Base-by-base conservation (phyloP, 2,888 invertebrate genomes). In the Drosophila nr. perissopoda region DNA sequence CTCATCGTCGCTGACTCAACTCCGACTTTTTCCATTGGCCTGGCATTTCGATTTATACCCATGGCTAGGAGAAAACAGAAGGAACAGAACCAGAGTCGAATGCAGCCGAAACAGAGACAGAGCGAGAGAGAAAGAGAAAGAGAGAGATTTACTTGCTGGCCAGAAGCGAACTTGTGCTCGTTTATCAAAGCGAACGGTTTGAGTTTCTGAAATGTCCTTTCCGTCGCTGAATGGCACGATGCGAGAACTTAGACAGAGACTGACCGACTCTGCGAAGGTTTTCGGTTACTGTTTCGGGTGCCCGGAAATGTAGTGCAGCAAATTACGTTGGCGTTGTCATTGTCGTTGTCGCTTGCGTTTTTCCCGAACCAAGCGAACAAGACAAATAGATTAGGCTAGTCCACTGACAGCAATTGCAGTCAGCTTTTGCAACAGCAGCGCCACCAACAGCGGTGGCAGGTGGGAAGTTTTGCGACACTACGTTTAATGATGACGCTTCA, bases 151-250 rank as follows among this genome's bases (percentile, higher is more conserved):
- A 46, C 38, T 49, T 66, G 48, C 61, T 59, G 46, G 67, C 76
- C 81, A 76, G 81, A 58, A 78, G 72, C 62, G 53, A 71, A 49
- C 62, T 65, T 62, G 62, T 71, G 78, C 87, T 85, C 85, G 90
- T 85, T 85, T 85, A 85, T 85, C 85, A 85, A 85, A 85, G 89
- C 87, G 87, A 78, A 69, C 85, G 90, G 89, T 85, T 88, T 85
- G 87, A 88, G 90, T 83, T 85, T 88, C 66, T 74, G 83, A 83
- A 85, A 88, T 90, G 90, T 88, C 89, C 74, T 86, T 90, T 88
- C 89, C 90, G 84, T 67, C 52, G 29, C 58, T 58, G 62, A 68
- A 74, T 75, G 38, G 51, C 59, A 68, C 51, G 60, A 77, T 69
- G 64, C 60, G 56, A 40, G 66, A 53, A 54, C 34, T 61, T 21